A percentile compares a stretch with the other conserved stretches of the same genome.
Evolutionary conservation across 2,113 vertebrate genomes (phyloP).

Genomic region (Morone chrysops): DNA sequence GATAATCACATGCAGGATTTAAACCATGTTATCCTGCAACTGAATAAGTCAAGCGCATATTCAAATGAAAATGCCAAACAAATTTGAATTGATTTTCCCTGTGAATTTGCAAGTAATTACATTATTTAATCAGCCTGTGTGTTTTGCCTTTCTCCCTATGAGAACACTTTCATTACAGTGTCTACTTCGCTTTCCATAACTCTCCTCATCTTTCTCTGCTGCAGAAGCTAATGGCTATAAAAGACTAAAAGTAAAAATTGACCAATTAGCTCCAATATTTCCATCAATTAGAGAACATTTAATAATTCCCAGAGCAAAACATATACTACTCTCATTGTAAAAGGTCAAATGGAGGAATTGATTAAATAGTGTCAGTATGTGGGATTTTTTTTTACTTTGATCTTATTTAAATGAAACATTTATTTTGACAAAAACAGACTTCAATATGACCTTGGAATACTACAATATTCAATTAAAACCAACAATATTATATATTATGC

Average conservation of each 20-base stretch:
- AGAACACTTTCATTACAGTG: neutral
- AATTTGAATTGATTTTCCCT: conserved; percentile 52
- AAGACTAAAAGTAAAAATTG: conserved; percentile 16
- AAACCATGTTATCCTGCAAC: conserved; percentile 22
- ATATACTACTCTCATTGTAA: neutral
- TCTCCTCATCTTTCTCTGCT: conserved; percentile 10
- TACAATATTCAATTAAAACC: neutral
- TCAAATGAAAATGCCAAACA: conserved; percentile 52
- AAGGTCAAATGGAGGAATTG: conserved; percentile 23
- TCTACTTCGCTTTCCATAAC: conserved; percentile 1
- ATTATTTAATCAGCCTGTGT: conserved; percentile 38
- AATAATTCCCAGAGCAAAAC: conserved; percentile 31
- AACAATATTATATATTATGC: neutral
- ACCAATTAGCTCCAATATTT: conserved; percentile 23
- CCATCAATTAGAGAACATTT: conserved; percentile 29
- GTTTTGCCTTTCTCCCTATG: conserved; percentile 19
- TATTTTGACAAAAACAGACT: conserved; percentile 8
- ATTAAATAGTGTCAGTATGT: neutral
- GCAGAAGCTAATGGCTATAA: conserved; percentile 16
- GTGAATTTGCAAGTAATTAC: conserved; percentile 44
- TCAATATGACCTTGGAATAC: neutral
- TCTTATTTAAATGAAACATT: conserved; percentile 28
- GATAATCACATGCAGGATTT: conserved; percentile 6
- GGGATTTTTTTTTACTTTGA: neutral
- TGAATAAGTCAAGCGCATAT: conserved; percentile 34